Evolutionary conservation across 2,888 invertebrate genomes (phyloP).

Genomic region (Alloscopus bannaensis): DNA sequence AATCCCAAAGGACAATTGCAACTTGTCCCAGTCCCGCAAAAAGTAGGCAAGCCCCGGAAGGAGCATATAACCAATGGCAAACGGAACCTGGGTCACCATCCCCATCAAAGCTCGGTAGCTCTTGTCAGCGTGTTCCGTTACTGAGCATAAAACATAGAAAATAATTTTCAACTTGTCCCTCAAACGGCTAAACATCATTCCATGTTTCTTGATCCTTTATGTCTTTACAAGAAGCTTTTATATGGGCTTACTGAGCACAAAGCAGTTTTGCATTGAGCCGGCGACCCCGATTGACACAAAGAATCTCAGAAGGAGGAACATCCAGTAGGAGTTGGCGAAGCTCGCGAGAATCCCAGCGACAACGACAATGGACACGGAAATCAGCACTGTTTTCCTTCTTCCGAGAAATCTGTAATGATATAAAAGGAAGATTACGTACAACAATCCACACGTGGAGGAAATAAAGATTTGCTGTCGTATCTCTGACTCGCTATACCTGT

Average conservation of each 20-base stretch:
- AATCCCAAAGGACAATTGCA: slow-evolving; percentile 69
- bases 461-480: too few species aligned
- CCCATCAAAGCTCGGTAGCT: slow-evolving; percentile 66
- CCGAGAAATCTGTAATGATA: slow-evolving; percentile 66
- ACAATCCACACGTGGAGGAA: too few species aligned
- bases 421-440: neutral
- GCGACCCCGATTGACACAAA: slow-evolving; percentile 70
- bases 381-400: slow-evolving; percentile 67
- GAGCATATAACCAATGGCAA: slow-evolving; percentile 71
- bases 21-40: slow-evolving; percentile 65
- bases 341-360: slow-evolving; percentile 65
- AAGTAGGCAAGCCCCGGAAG: slow-evolving; percentile 68
- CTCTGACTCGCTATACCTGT: slow-evolving; percentile 60
- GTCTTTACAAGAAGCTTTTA: neutral
- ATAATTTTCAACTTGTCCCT: neutral
- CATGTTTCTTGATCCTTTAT: neutral
- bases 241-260: slow-evolving; percentile 64
- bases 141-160: slow-evolving; percentile 40
- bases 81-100: slow-evolving; percentile 68
- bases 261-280: slow-evolving; percentile 71
- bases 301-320: slow-evolving; percentile 68
- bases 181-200: neutral
- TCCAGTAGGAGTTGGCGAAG: slow-evolving; percentile 68
- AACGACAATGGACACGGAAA: slow-evolving; percentile 56
- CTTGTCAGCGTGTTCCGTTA: slow-evolving; percentile 70